phyloP scores from a whole-genome alignment of 2,888 invertebrate species.

The Endotricha flammealis region DNA sequence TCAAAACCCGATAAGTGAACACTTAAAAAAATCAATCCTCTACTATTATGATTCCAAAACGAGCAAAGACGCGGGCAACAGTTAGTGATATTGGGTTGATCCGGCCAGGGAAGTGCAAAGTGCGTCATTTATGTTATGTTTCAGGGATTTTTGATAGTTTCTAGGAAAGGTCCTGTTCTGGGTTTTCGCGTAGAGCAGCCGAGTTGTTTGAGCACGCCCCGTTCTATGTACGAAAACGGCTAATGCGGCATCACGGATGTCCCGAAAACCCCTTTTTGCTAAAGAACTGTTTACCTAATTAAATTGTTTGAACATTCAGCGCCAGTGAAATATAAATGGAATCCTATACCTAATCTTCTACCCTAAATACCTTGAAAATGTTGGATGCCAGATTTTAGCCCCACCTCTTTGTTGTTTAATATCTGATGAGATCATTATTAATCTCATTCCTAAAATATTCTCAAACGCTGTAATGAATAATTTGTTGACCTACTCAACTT shows the following conservation, averaged over 20 bases:
- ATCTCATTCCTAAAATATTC: constrained; percentile 1
- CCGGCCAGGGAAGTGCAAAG: too few species aligned
- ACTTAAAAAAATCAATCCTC: too few species aligned
- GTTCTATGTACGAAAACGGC: background rate
- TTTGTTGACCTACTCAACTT: background rate
- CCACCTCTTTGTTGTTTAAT: constrained; percentile 7
- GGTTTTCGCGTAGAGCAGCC: too few species aligned
- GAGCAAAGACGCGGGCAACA: too few species aligned
- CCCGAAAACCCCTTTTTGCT: background rate
- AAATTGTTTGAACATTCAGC: constrained; percentile 1
- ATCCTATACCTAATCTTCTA: constrained; percentile 3
- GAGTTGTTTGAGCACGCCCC: background rate
- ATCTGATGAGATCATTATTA: constrained; percentile 8
- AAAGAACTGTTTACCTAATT: constrained; percentile 8
- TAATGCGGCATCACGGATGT: background rate
- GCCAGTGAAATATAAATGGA: constrained; percentile 7
- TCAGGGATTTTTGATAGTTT: too few species aligned
- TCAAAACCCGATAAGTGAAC: too few species aligned
- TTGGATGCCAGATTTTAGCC: constrained; percentile 2
- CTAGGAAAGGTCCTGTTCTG: too few species aligned
- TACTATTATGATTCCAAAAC: too few species aligned
- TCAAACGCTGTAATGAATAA: constrained; percentile 2
- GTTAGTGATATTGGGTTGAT: too few species aligned
- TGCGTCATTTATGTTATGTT: too few species aligned
- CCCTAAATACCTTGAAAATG: constrained; percentile 7